Evolutionary conservation across 2,888 invertebrate genomes (phyloP).

Genomic region (Stomorhina lunata): DNA sequence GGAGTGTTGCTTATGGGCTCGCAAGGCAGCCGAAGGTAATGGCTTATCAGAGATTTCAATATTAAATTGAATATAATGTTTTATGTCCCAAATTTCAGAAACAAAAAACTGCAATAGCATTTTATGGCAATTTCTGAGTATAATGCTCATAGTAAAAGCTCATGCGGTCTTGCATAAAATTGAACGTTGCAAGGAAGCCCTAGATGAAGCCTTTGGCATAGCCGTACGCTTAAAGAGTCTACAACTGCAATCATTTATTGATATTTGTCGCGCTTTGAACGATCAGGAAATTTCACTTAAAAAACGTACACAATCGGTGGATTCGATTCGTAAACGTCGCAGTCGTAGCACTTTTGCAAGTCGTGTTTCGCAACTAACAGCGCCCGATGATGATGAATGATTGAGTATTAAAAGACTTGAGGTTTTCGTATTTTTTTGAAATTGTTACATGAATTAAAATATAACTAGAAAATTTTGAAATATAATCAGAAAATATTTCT

Average conservation of each 20-base stretch:
- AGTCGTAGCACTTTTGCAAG: conserved; percentile 62
- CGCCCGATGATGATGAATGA: not conserved
- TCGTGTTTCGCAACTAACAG: conserved; percentile 44
- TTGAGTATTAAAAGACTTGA: not conserved
- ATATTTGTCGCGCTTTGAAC: conserved; percentile 72
- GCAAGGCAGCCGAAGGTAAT: conserved; percentile 70
- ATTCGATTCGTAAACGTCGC: conserved; percentile 66
- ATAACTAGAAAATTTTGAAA: too few species aligned
- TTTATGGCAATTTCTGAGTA: conserved; percentile 74
- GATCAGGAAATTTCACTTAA: conserved; percentile 72
- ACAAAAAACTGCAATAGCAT: conserved; percentile 71
- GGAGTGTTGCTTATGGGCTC: conserved; percentile 70
- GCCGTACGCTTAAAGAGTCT: conserved; percentile 70
- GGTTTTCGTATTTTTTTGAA: too few species aligned
- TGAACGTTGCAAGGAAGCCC: conserved; percentile 73
- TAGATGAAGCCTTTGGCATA: conserved; percentile 70
- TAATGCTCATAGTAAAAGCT: conserved; percentile 73
- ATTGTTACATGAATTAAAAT: too few species aligned
- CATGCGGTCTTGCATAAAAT: conserved; percentile 74
- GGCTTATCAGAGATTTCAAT: not conserved
- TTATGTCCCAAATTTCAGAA: conserved; percentile 67
- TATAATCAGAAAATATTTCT: too few species aligned
- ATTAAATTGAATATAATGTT: not conserved
- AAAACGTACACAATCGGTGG: conserved; percentile 70
- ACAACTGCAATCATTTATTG: conserved; percentile 70